These are phyloP conservation scores for Anabas testudineus DNA, from an alignment of 2,797 vertebrate genomes.

Conservation along the genomic window DNA sequence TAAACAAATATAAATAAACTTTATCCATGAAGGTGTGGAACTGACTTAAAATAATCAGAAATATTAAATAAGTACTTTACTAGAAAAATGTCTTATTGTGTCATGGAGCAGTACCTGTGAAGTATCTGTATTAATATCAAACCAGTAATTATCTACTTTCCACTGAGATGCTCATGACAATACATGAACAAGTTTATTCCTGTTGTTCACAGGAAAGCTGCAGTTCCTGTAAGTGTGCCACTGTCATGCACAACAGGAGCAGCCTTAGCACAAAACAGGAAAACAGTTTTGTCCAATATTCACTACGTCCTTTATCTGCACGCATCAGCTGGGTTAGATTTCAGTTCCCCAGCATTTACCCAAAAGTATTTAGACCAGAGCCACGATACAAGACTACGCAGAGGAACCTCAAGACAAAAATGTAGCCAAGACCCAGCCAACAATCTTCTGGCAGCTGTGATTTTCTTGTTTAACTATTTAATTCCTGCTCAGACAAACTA, in stretches of 20 bases:
- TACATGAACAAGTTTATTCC: constrained; percentile 32
- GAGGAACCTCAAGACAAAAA: constrained; percentile 13
- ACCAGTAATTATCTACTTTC: not conserved
- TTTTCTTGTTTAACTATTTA: constrained; percentile 33
- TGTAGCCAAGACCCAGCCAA: constrained; percentile 17
- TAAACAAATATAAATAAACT: no score
- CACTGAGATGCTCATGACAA: not conserved
- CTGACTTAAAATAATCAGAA: no score
- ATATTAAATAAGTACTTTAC: no score
- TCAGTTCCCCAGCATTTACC: not conserved
- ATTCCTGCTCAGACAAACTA: constrained; percentile 29
- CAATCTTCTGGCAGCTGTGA: constrained; percentile 29
- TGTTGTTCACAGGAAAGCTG: not conserved
- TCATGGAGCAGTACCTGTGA: no score
- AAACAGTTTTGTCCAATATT: constrained; percentile 17
- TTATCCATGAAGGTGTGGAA: no score
- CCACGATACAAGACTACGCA: constrained; percentile 2
- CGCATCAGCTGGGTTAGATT: not conserved
- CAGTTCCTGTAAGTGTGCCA: not conserved
- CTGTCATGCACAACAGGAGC: constrained; percentile 4
- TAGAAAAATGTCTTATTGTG: no score
- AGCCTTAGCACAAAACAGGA: not conserved
- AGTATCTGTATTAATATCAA: not conserved
- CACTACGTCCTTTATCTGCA: not conserved
- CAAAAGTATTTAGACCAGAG: constrained; percentile 29